Base-by-base conservation (phyloP, 2,888 invertebrate genomes). In the Lingula anatina region DNA sequence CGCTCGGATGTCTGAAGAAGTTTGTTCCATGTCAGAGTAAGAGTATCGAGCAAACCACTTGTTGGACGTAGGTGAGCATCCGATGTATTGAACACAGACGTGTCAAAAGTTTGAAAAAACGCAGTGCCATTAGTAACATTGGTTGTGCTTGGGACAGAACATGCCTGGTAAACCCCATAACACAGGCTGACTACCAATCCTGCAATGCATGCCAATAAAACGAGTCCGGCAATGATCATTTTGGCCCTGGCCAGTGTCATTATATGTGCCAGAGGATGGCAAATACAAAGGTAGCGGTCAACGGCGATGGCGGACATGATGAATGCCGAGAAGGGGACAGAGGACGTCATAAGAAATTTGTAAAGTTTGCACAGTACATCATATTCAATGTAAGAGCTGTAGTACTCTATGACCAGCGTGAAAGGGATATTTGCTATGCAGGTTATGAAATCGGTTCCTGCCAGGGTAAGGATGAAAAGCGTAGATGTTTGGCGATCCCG, bases 301-400 rank as follows among this genome's bases (percentile, higher is more conserved):
- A 46, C 46, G 18, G 46, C 46, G 15, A 46, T 46, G 18, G 38
- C 46, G 2, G 23, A 21, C 38, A 46, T 46, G 37, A 46, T 38
- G 26, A 46, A 46, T 18, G 31, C 31, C 9, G 46, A 46, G 38
- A 21, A 46, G 4, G 46, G 46, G 5, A 46, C 38, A 15, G 25
- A 26, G 2, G 37, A 37, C 15, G 46, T 46, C 25, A 37, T 36
- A 7, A 46, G 37, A 24, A 46, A 46, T 15, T 46, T 36, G 38
- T 46, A 46, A 2, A 20, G 9, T 24, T 46, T 46, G n/a, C 46
- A 46, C 37, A 46, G 25, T 2, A 18, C 5, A 37, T 46, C 46
- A 3, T 23, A 28, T 20, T 38, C 23, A 2, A 18, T 28, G 5
- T 38, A n/a, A 24, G 25, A 46, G 12, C 23, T 20, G 20, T 37